Base-by-base conservation (phyloP, 2,888 invertebrate genomes). In the Polyploca ridens region DNA sequence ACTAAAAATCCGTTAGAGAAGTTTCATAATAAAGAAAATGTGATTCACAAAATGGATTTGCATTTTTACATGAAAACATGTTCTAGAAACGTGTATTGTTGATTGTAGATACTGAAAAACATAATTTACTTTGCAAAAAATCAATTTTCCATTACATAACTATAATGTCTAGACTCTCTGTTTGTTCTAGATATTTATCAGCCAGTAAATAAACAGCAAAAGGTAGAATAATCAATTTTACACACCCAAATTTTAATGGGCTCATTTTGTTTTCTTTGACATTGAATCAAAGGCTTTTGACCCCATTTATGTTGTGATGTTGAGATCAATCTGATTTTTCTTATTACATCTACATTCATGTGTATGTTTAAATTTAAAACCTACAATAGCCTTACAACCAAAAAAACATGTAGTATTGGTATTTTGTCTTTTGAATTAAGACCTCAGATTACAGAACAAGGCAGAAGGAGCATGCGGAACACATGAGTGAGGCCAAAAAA, bases 241-340 rank as follows among this genome's bases (percentile, higher is more conserved):
- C 54, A 54, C 16, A 49, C 10, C 10, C 16, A 54, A 16, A 54
- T 54, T 54, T 54, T 19, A 54, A 6, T 54, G 54, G 54, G 19
- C 10, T 54, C 19, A 54, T 54, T 54, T 54, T 54, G 54, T 54
- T 16, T 54, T 54, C 19, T n/a, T 62, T 62, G 33, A 41, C 62
- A 19, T 38, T 62, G 54, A 10, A 49, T 6, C 19, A 54, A n/a
- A n/a, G 46, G 10, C 10, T 54, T 19, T 10, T 54, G 19, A 54
- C 54, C 16, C 19, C 16, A 54, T 10, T 54, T n/a, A 54, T 54
- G 14, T 14, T 19, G 16, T 3, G 4, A 1, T 54, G 14, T 14
- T 19, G 16, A 10, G 4, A 1, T 54, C 14, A 5, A 19, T 19
- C 7, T 19, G 11, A 19, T 7, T 41, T 41, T 38, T 41, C 13